phyloP scores from a whole-genome alignment of 2,113 vertebrate genomes.

The Myotis lucifugus region DNA sequence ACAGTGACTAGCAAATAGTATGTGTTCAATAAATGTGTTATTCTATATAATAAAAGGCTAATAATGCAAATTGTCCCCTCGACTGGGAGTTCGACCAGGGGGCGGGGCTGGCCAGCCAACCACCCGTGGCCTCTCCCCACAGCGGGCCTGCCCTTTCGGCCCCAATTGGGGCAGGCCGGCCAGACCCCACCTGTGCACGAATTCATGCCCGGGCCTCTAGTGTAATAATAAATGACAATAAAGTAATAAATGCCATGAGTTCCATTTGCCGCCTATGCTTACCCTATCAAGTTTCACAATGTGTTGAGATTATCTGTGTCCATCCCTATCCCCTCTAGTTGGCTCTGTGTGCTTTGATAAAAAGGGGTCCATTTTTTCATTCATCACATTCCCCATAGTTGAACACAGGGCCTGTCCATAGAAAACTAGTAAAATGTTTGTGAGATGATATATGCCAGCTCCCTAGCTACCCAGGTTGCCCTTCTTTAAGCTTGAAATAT shows the following conservation, averaged over 20 bases:
- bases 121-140: too few species aligned
- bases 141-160: too few species aligned
- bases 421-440: neutral
- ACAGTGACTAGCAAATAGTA: neutral
- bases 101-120: too few species aligned
- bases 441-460: neutral
- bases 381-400: neutral
- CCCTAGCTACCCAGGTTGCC: neutral
- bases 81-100: too few species aligned
- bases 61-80: too few species aligned
- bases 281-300: neutral
- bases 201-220: too few species aligned
- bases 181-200: too few species aligned
- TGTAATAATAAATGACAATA: neutral
- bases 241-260: neutral
- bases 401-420: neutral
- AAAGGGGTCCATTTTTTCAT: neutral
- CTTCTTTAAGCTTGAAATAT: neutral
- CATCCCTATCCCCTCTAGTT: neutral
- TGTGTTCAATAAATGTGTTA: neutral
- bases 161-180: too few species aligned
- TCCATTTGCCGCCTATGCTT: neutral
- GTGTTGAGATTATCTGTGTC: neutral
- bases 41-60: too few species aligned
- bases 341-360: conserved; percentile 4